Evolutionary conservation across 2,888 invertebrate species (phyloP).

Genomic region (Rhyacophila evoluta): DNA sequence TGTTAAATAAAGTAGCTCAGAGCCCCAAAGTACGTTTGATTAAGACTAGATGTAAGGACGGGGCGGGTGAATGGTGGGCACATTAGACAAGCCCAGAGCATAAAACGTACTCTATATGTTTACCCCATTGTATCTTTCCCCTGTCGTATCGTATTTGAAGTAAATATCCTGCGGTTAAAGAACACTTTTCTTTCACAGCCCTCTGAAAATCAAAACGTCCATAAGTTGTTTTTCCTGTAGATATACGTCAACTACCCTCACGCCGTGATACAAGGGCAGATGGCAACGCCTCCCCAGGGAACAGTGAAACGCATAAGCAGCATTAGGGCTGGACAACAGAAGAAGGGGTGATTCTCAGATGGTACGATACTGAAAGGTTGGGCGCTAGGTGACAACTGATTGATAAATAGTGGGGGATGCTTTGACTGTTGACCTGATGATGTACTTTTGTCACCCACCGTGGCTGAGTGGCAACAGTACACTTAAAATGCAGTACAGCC

Average conservation of each 20-base stretch:
- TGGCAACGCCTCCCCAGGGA: constrained; percentile 12
- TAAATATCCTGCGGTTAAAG: too few relatives aligned
- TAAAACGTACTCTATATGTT: too few relatives aligned
- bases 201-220: background rate
- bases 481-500: too few relatives aligned
- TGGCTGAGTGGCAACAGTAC: too few relatives aligned
- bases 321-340: constrained; percentile 4
- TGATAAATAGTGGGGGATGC: background rate
- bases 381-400: background rate
- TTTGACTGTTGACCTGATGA: background rate
- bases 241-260: constrained; percentile 6
- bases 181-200: background rate
- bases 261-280: background rate
- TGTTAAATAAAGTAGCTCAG: too few relatives aligned
- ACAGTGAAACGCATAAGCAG: constrained; percentile 13
- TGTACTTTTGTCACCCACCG: too few relatives aligned
- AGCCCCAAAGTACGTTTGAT: too few relatives aligned
- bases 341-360: background rate
- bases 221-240: constrained; percentile 24
- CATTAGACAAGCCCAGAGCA: too few relatives aligned
- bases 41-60: too few relatives aligned
- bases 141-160: too few relatives aligned
- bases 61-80: too few relatives aligned
- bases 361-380: background rate
- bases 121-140: too few relatives aligned